A percentile compares a stretch with the other conserved stretches of the same genome.
phyloP scores from a whole-genome alignment of 2,797 vertebrate species.

The Naso thynnoides region DNA sequence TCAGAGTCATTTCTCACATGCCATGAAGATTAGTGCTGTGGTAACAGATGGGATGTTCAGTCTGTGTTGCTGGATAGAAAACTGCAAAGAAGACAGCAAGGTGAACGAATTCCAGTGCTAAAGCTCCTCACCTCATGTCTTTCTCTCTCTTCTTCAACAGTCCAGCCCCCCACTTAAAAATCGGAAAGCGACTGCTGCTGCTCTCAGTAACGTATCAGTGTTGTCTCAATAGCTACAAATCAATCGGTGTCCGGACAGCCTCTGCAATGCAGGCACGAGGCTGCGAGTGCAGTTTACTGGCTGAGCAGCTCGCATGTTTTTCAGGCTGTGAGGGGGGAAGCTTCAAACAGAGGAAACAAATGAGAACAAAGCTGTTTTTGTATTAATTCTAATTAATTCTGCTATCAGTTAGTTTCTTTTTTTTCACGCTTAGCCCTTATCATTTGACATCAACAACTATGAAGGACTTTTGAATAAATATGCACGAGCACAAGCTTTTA shows the following conservation, averaged over 20 bases:
- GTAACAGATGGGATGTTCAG: slow-evolving; percentile 45
- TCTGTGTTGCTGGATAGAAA: slow-evolving; percentile 34
- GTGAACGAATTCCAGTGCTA: slow-evolving; percentile 35
- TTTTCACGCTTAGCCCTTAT: too few relatives aligned
- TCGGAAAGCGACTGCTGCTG: slow-evolving; percentile 69
- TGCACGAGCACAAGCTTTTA: background rate
- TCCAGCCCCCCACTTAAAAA: slow-evolving; percentile 56
- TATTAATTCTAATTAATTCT: slow-evolving; percentile 43
- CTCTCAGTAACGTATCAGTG: slow-evolving; percentile 72
- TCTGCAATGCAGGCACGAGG: slow-evolving; percentile 83
- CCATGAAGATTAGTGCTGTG: slow-evolving; percentile 34
- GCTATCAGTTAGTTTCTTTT: too few relatives aligned
- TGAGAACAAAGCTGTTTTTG: slow-evolving; percentile 3
- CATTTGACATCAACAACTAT: too few relatives aligned
- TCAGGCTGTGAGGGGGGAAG: slow-evolving; percentile 21
- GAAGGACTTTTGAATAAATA: slow-evolving; percentile 1
- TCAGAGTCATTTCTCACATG: slow-evolving; percentile 65
- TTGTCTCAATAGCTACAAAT: slow-evolving; percentile 83
- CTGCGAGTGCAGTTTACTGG: slow-evolving; percentile 47
- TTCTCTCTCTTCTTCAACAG: slow-evolving; percentile 24
- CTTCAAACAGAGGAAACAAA: slow-evolving; percentile 25
- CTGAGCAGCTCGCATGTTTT: slow-evolving; percentile 47
- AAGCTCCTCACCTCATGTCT: slow-evolving; percentile 41
- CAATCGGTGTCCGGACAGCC: slow-evolving; percentile 80
- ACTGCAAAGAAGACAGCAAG: slow-evolving; percentile 24